Base-by-base conservation (phyloP, 1,140 invertebrate species). In the Scaptomyza hsui region DNA sequence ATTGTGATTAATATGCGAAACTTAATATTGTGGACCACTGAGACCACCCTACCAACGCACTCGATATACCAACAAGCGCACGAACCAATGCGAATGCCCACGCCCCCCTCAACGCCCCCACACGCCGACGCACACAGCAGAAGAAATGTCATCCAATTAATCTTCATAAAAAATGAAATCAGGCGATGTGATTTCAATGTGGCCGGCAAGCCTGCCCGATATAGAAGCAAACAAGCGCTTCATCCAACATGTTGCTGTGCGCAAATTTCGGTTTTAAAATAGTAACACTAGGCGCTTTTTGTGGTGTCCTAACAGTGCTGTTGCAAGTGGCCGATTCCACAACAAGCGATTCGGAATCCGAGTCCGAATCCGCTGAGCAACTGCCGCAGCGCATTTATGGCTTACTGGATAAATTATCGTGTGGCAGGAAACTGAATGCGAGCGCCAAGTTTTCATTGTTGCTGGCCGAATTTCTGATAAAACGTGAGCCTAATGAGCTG, bases 1-100 rank as follows among this genome's bases (percentile, higher is more conserved):
- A 83, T 83, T 79, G 80, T 83, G 79, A 83, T 83, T 83, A 83
- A 83, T 83, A 78, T 78, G 52, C 67, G 79, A 71, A 82, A 82
- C 75, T 82, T 83, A 74, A 83, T 82, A 75, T 62, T 78, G 53
- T 47, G 53, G 37, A 68, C 62, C 80, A 64, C 35, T 45, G 61
- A 59, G 47, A 64, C 41, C 55, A 19, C 37, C 62, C 42, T 37
- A 35, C 59, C 15, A 41, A 56, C 55, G 53, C 47, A 53, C 61
- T 75, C 68, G 67, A 74, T 74, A 59, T 67, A 42, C 63, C 79
- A 42, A 74, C 61, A 32, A 39, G 48, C 35, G 21, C 52, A 5
- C 41, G n/a, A 42, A 13, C 52, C 55, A 29, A 29, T 29, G 24
- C 61, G 29, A n/a, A 32, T 15, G 44, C 10, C 2, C 44, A 4